Evolutionary conservation across 2,888 invertebrate genomes (phyloP).

Genomic region (Heliconius ismenius): DNA sequence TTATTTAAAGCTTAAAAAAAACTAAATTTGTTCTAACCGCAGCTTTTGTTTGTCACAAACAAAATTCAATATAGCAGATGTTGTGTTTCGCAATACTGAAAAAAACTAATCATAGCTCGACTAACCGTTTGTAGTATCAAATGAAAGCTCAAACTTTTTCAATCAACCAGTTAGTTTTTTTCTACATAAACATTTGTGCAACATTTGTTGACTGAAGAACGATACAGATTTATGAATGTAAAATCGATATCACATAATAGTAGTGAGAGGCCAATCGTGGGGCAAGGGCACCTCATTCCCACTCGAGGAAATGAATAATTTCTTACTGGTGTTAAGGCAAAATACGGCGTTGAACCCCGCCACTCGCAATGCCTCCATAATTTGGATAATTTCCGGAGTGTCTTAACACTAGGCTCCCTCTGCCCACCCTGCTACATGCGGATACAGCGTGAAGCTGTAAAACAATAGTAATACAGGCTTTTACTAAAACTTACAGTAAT

Average conservation of each 20-base stretch:
- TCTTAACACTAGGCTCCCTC: no score
- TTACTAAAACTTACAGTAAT: neutral
- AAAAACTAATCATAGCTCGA: slow-evolving; percentile 32
- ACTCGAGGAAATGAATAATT: no score
- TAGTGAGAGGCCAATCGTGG: no score
- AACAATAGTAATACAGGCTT: neutral
- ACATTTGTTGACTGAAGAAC: slow-evolving; percentile 24
- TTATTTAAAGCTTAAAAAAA: neutral
- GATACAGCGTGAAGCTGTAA: no score
- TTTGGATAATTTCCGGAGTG: no score
- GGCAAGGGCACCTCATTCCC: no score
- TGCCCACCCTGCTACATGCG: no score
- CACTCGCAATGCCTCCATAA: no score
- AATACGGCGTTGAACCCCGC: no score
- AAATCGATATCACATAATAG: slow-evolving; percentile 11
- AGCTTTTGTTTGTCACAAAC: slow-evolving; percentile 25
- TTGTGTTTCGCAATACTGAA: slow-evolving; percentile 30
- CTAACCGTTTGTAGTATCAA: slow-evolving; percentile 29
- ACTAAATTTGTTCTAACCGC: slow-evolving; percentile 10
- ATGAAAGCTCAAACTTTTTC: slow-evolving; percentile 30
- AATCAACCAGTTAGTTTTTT: slow-evolving; percentile 24
- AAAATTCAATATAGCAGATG: slow-evolving; percentile 24
- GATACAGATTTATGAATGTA: slow-evolving; percentile 11
- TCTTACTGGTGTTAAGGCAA: no score
- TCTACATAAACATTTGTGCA: slow-evolving; percentile 22